Percentiles rank a stretch among this genome's conserved stretches.
Evolutionary conservation across 2,888 invertebrate species (phyloP).

Genomic region (Norana najaformis): DNA sequence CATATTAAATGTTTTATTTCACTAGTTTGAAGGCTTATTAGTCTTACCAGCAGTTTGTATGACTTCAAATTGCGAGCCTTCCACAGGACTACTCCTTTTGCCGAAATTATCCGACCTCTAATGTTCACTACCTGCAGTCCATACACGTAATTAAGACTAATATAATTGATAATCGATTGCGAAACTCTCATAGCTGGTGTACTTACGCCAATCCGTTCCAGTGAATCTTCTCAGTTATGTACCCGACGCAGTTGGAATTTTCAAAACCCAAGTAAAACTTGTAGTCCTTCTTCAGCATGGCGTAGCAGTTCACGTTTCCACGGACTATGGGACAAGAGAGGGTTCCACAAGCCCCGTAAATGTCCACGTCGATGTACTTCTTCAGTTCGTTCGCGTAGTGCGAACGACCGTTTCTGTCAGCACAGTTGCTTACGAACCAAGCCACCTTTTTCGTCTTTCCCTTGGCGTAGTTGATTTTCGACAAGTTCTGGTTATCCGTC

Average conservation of each 20-base stretch:
- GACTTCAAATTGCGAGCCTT: not conserved
- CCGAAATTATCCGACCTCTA: not conserved
- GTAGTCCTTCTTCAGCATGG: conserved; percentile 38
- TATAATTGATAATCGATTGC: too few relatives aligned
- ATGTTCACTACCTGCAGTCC: too few relatives aligned
- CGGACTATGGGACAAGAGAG: conserved; percentile 70
- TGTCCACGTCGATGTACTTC: conserved; percentile 72
- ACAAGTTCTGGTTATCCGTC: conserved; percentile 10
- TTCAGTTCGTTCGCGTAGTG: conserved; percentile 82
- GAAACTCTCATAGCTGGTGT: not conserved
- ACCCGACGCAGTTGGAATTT: conserved; percentile 46
- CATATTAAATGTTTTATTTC: too few relatives aligned
- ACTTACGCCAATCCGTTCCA: conserved; percentile 41
- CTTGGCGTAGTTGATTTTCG: conserved; percentile 63
- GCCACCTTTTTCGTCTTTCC: conserved; percentile 92
- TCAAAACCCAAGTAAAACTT: conserved; percentile 46
- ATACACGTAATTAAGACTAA: not conserved
- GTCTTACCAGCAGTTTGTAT: too few relatives aligned
- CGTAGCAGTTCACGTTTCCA: conserved; percentile 28
- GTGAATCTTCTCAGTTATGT: conserved; percentile 47
- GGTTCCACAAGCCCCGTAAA: conserved; percentile 71
- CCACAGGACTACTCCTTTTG: not conserved
- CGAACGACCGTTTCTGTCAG: conserved; percentile 84
- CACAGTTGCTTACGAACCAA: conserved; percentile 97
- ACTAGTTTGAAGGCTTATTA: too few relatives aligned